Evolutionary conservation across 2,113 vertebrate genomes (phyloP).

Genomic region (Speoplatyrhinus poulsoni): DNA sequence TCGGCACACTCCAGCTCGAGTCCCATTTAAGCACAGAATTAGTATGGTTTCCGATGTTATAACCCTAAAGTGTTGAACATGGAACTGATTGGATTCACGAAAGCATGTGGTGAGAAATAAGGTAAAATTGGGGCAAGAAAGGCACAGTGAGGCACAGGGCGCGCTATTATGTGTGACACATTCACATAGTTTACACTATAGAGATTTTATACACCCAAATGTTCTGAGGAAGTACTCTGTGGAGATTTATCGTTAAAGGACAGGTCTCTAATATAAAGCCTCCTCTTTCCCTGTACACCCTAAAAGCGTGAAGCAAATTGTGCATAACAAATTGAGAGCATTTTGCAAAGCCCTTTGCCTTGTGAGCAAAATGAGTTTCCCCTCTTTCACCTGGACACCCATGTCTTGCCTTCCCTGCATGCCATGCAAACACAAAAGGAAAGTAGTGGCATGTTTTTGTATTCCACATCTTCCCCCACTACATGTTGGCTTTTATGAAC

Average conservation of each 20-base stretch:
- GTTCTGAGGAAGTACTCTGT: conserved; percentile 24
- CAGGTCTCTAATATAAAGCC: conserved; percentile 31
- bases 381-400: conserved; percentile 48
- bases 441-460: conserved; percentile 9
- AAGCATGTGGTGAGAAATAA: conserved; percentile 22
- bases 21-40: conserved; percentile 22
- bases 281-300: conserved; percentile 30
- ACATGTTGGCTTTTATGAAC: conserved; percentile 19
- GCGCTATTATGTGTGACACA: conserved; percentile 15
- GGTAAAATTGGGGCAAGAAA: conserved; percentile 27
- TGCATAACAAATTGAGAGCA: conserved; percentile 59
- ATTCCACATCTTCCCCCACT: neutral
- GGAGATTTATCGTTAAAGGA: conserved; percentile 49
- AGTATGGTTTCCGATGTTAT: conserved; percentile 14
- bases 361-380: conserved; percentile 48
- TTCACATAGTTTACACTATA: conserved; percentile 39
- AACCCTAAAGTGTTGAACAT: neutral
- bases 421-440: conserved; percentile 63
- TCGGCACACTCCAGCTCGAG: conserved; percentile 23
- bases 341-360: conserved; percentile 56
- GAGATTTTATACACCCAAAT: conserved; percentile 26
- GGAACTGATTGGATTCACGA: conserved; percentile 34
- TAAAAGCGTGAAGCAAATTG: conserved; percentile 50
- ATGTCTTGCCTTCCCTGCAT: conserved; percentile 57
- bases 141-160: conserved; percentile 13